Evolutionary conservation across 1,140 invertebrate species (phyloP).

Genomic region (Popillia japonica): DNA sequence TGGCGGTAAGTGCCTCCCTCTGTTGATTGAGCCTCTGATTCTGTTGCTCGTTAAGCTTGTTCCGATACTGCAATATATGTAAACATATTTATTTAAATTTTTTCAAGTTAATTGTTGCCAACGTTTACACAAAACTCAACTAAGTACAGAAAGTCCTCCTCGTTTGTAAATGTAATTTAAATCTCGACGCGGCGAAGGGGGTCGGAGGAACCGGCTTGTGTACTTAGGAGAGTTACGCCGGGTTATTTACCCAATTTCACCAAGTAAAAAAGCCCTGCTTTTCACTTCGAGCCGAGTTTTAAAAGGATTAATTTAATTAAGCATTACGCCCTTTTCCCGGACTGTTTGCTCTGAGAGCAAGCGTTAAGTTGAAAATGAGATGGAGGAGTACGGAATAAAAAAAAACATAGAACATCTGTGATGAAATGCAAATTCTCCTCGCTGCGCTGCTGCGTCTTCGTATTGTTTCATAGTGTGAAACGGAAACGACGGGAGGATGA

Average conservation of each 20-base stretch:
- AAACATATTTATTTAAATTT: no score
- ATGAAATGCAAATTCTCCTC: slow-evolving; percentile 9
- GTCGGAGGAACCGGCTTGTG: no score
- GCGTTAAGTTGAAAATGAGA: slow-evolving; percentile 21
- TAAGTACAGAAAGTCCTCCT: neutral
- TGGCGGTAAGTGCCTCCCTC: slow-evolving; percentile 81
- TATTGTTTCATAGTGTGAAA: neutral
- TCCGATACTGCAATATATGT: slow-evolving; percentile 82
- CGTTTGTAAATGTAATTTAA: neutral
- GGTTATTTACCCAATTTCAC: slow-evolving; percentile 10
- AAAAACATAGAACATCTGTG: neutral
- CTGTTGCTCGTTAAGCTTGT: slow-evolving; percentile 95
- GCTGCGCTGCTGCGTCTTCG: neutral
- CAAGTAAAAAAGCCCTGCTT: neutral
- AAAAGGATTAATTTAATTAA: slow-evolving; percentile 12
- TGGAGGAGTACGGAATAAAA: neutral
- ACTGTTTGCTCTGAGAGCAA: neutral
- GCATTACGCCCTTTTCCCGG: neutral
- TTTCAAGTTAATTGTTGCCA: no score
- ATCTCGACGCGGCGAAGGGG: neutral
- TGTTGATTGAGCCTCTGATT: slow-evolving; percentile 86
- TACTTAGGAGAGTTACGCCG: neutral
- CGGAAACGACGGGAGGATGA: neutral
- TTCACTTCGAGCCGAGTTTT: neutral
- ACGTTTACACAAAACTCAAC: no score